A percentile compares a stretch with the other conserved stretches of the same genome.
These are phyloP conservation scores for Salarias fasciatus DNA, from an alignment of 2,797 vertebrate genomes.

Conservation along the genomic window DNA sequence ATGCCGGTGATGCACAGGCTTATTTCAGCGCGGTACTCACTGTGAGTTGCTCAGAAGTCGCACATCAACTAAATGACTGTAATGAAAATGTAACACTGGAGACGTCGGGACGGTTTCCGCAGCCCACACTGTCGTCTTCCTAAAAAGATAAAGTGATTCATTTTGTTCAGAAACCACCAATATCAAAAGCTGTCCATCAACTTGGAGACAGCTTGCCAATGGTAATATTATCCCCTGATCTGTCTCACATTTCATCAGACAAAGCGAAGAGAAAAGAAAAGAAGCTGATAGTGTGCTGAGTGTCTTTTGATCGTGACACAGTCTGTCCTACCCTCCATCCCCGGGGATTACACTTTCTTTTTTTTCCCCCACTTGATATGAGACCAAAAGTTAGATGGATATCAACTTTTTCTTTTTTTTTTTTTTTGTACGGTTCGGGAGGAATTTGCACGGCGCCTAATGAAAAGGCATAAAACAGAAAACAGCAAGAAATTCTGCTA, in stretches of 20 bases:
- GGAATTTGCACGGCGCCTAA: slow-evolving; percentile 10
- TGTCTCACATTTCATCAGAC: slow-evolving; percentile 49
- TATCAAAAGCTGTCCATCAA: slow-evolving; percentile 67
- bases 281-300: slow-evolving; percentile 22
- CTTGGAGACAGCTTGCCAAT: slow-evolving; percentile 45
- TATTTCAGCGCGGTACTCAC: slow-evolving; percentile 39
- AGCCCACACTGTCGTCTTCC: slow-evolving; percentile 29
- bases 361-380: slow-evolving; percentile 13
- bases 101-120: slow-evolving; percentile 34
- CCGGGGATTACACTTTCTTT: not conserved
- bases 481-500: slow-evolving; percentile 5
- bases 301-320: slow-evolving; percentile 57
- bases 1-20: slow-evolving; percentile 36
- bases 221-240: slow-evolving; percentile 51
- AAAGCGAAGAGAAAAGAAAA: slow-evolving; percentile 41
- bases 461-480: slow-evolving; percentile 9
- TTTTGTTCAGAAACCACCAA: slow-evolving; percentile 53
- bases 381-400: slow-evolving; percentile 33
- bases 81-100: slow-evolving; percentile 54
- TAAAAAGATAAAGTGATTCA: slow-evolving; percentile 53
- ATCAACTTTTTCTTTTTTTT: slow-evolving; percentile 23
- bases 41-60: slow-evolving; percentile 31
- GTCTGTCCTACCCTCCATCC: slow-evolving; percentile 24
- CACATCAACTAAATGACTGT: slow-evolving; percentile 44
- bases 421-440: not conserved